Conservation (phyloP, 2,797 vertebrate genomes). For the Tolypeutes matacus region DNA sequence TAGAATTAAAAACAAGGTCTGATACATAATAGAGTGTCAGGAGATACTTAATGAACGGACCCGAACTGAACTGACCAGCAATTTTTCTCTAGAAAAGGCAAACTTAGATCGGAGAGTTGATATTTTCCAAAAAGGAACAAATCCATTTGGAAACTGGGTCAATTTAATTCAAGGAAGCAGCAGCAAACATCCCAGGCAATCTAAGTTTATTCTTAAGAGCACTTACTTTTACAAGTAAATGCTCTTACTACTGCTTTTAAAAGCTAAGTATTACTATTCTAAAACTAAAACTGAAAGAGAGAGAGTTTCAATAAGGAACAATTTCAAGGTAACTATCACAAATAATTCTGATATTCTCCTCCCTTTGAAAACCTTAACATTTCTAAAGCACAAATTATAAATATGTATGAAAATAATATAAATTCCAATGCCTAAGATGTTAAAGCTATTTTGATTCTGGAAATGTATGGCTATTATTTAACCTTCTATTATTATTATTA, state of each 20-base stretch:
- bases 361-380: conserved; percentile 25
- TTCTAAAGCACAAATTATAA: conserved; percentile 53
- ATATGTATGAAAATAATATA: neutral
- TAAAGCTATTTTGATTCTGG: neutral
- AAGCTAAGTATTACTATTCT: conserved; percentile 4
- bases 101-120: neutral
- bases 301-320: neutral
- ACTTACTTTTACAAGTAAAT: conserved; percentile 36
- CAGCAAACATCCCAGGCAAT: neutral
- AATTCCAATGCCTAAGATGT: neutral
- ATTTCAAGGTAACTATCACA: conserved; percentile 7
- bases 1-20: conserved; percentile 49
- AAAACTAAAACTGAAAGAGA: conserved; percentile 38
- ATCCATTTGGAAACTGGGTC: conserved; percentile 53
- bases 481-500: neutral
- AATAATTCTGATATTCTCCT: conserved; percentile 19
- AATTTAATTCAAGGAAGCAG: conserved; percentile 55
- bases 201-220: conserved; percentile 67
- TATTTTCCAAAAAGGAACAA: conserved; percentile 46
- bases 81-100: conserved; percentile 45
- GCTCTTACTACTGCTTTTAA: neutral
- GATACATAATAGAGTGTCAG: conserved; percentile 45
- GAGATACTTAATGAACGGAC: conserved; percentile 60
- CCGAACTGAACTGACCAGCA: conserved; percentile 12
- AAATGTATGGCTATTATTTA: neutral